phyloP scores from a whole-genome alignment of 2,888 invertebrate species.

The Vesta saturnalis region DNA sequence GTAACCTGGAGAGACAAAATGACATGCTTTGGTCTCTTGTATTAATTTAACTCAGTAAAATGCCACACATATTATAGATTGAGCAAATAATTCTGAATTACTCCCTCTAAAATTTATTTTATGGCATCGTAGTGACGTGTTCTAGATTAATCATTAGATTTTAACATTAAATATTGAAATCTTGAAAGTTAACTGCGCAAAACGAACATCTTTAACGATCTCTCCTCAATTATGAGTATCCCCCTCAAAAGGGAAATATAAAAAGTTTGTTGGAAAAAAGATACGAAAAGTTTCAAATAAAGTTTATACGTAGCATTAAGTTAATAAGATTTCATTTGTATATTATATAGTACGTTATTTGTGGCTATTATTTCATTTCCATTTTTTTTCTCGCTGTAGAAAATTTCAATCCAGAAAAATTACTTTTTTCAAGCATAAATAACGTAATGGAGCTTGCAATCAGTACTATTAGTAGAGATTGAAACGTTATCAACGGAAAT shows the following conservation, averaged over 20 bases:
- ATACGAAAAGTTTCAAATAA: constrained; percentile 11
- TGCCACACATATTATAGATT: too few relatives aligned
- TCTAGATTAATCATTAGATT: too few relatives aligned
- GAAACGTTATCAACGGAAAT: constrained; percentile 13
- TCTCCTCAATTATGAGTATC: background rate
- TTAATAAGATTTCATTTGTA: constrained; percentile 12
- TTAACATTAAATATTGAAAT: too few relatives aligned
- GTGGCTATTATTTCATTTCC: background rate
- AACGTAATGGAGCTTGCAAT: background rate
- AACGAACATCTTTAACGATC: background rate
- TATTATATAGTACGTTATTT: background rate
- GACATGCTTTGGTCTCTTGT: too few relatives aligned
- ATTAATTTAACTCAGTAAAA: too few relatives aligned
- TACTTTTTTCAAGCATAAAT: background rate
- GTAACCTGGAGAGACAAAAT: too few relatives aligned
- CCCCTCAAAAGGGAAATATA: constrained; percentile 8
- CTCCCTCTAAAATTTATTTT: too few relatives aligned
- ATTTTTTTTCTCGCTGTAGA: constrained; percentile 2
- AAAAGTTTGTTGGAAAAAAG: constrained; percentile 7
- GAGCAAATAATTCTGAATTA: too few relatives aligned
- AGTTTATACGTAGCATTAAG: constrained; percentile 14
- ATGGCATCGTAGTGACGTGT: too few relatives aligned
- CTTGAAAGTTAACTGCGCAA: too few relatives aligned
- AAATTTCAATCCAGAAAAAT: background rate
- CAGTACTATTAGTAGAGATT: constrained; percentile 16